Evolutionary conservation across 2,113 vertebrate species (phyloP), one percentile per base, ranked within the genome.

Genomic region (Alaudala cheleensis): DNA sequence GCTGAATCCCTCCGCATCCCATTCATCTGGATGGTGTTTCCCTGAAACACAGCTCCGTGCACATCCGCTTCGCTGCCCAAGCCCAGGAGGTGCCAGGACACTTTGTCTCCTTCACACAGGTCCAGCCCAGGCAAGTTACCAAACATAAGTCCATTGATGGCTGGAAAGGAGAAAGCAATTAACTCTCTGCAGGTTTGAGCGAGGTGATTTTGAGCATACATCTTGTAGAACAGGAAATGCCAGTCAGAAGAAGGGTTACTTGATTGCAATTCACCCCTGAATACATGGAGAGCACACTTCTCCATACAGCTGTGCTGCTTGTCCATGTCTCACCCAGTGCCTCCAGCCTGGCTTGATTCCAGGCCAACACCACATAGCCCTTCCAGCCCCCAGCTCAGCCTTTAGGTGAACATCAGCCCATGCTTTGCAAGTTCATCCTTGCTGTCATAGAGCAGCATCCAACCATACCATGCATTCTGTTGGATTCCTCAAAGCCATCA

Each of bases 61-160:
- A 98, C 83, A 1, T 98, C 98, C 1, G 95, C 95, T 84, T 98
- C 97, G 2, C 92, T 97, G 76, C 98, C 98, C 87, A 98, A 80
- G 76, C 98, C 97, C 76, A 98, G 90, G 8, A 98, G 93, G 62
- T 98, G 98, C 98, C 98, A 98, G 76, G 96, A 96, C 73, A 98
- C 97, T 1, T 54, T 98, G 53, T 98, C 97, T 83, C 97, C 98
- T 78, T 97, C 96, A 95, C 98, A 98, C 24, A 97, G 33, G 1
- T 95, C 70, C 87, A 98, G 94, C 34, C 79, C 96, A 81, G 98
- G 98, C 95, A 98, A 88, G 92, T 98, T 98, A 81, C 97, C 97
- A 95, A 98, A 98, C 86, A 97, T 92, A 91, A 98, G 79, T 39
- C 98, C 98, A 39, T 98, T 98, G 95, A 98, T 97, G 25, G 98